Evolutionary conservation across 2,797 vertebrate genomes (phyloP).

Genomic region (Ptychobarbus kaznakovi): DNA sequence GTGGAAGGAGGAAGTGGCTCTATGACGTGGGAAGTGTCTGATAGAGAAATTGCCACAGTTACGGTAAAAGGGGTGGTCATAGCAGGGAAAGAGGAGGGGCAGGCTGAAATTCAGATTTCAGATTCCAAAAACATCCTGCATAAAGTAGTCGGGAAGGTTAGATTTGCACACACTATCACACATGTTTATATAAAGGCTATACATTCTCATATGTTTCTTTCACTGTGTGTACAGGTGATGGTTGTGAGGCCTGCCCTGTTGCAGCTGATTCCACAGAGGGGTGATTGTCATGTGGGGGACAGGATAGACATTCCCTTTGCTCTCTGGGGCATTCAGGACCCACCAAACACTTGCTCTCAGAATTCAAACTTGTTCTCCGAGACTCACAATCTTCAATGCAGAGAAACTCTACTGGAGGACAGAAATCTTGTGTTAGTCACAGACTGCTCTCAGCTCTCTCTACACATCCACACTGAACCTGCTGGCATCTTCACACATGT

Average conservation of each 20-base stretch:
- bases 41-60: conserved; percentile 74
- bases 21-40: conserved; percentile 73
- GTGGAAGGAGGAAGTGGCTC: conserved; percentile 72
- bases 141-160: conserved; percentile 68
- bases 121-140: conserved; percentile 72
- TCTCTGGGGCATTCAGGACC: conserved; percentile 63
- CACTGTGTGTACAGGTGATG: conserved; percentile 61
- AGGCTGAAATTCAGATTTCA: conserved; percentile 64
- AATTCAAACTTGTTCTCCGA: not conserved
- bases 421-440: conserved; percentile 61
- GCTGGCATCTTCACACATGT: conserved; percentile 67
- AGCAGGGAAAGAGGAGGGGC: conserved; percentile 60
- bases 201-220: not conserved
- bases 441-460: conserved; percentile 73
- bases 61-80: conserved; percentile 74
- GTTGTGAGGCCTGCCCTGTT: conserved; percentile 69
- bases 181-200: not conserved
- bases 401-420: conserved; percentile 2
- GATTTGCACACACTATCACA: not conserved
- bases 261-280: conserved; percentile 69
- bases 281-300: conserved; percentile 69
- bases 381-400: not conserved
- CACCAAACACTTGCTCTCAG: conserved; percentile 7
- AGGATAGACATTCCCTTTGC: conserved; percentile 69
- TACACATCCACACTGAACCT: conserved; percentile 67